Conservation (phyloP, 2,888 invertebrate species). For the Thera obeliscata region DNA sequence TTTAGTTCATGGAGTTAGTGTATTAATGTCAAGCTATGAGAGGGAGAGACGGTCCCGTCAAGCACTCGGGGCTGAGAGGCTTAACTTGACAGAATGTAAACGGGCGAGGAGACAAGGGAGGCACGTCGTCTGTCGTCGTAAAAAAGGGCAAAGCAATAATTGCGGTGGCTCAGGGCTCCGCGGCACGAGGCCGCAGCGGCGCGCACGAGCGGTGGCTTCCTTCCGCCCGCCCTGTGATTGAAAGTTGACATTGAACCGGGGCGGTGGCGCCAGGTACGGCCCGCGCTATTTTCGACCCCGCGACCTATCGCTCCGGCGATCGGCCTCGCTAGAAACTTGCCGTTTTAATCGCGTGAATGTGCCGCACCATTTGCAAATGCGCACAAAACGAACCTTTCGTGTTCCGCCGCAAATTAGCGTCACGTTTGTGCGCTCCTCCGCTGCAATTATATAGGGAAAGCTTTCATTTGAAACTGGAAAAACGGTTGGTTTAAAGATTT, state of each 20-base stretch:
- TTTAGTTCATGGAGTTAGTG: slow-evolving; percentile 46
- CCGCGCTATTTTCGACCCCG: slow-evolving; percentile 81
- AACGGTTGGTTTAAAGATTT: slow-evolving; percentile 33
- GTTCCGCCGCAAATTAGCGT: slow-evolving; percentile 63
- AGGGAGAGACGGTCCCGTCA: slow-evolving; percentile 57
- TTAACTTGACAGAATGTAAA: slow-evolving; percentile 72
- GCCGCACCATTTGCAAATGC: slow-evolving; percentile 74
- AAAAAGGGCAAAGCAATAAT: slow-evolving; percentile 72
- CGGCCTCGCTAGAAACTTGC: slow-evolving; percentile 78
- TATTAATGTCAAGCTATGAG: slow-evolving; percentile 54
- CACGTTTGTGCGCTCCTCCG: slow-evolving; percentile 53
- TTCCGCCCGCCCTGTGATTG: slow-evolving; percentile 77
- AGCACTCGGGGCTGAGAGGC: slow-evolving; percentile 60
- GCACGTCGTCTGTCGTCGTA: slow-evolving; percentile 60
- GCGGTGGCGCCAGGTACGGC: slow-evolving; percentile 81
- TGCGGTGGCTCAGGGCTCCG: slow-evolving; percentile 58
- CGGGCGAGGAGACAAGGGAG: slow-evolving; percentile 62
- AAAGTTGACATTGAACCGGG: slow-evolving; percentile 80
- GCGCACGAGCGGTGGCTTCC: slow-evolving; percentile 73
- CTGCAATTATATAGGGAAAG: slow-evolving; percentile 56
- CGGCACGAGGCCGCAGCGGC: slow-evolving; percentile 56
- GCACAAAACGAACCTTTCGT: slow-evolving; percentile 64
- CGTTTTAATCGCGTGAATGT: slow-evolving; percentile 78
- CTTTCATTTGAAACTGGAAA: slow-evolving; percentile 43
- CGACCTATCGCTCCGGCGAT: slow-evolving; percentile 80